Evolutionary conservation across 2,888 invertebrate genomes (phyloP).

Genomic region (Epinotia ramella): DNA sequence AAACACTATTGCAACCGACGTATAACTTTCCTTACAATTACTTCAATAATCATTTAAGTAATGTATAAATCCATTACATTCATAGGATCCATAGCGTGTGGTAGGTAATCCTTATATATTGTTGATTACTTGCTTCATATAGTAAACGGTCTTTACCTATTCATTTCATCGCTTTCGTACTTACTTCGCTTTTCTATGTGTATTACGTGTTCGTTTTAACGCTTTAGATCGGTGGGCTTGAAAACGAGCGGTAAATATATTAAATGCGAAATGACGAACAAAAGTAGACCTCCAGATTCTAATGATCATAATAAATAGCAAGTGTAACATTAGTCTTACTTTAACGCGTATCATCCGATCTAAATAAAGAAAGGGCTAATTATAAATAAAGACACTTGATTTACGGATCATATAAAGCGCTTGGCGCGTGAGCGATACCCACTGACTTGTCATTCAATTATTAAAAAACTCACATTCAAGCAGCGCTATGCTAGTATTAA

Average conservation of each 20-base stretch:
- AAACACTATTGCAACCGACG: neutral
- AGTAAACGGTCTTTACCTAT: too few relatives aligned
- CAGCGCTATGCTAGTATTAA: constrained; percentile 64
- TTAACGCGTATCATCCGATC: constrained; percentile 30
- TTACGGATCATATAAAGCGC: constrained; percentile 58
- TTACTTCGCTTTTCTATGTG: neutral
- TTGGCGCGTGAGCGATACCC: constrained; percentile 29
- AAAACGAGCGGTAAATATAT: neutral
- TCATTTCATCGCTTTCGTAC: too few relatives aligned
- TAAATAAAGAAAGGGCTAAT: constrained; percentile 54
- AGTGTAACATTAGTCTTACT: constrained; percentile 31
- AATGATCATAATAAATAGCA: constrained; percentile 38
- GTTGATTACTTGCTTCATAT: too few relatives aligned
- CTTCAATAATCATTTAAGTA: neutral
- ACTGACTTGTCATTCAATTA: constrained; percentile 68
- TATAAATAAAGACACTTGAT: constrained; percentile 61
- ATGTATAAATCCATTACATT: neutral
- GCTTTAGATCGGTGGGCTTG: neutral
- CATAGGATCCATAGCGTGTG: too few relatives aligned
- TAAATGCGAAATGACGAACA: neutral
- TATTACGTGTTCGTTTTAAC: neutral
- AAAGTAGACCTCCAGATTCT: neutral
- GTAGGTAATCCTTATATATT: neutral
- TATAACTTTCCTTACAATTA: neutral
- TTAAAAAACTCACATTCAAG: constrained; percentile 67